Conservation (phyloP, 2,797 vertebrate genomes). For the Nyctalus aviator region DNA sequence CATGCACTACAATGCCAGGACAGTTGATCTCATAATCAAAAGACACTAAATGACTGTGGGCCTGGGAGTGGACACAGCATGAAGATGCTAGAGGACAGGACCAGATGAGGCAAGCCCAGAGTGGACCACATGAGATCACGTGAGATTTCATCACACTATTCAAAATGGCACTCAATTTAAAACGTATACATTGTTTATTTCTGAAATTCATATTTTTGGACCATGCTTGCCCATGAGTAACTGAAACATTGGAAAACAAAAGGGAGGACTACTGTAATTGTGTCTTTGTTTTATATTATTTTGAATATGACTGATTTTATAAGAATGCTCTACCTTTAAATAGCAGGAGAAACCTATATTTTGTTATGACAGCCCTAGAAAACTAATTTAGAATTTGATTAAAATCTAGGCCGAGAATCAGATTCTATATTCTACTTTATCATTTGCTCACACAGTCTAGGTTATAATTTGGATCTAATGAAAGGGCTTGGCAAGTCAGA, state of each 20-base stretch:
- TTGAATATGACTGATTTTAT: background rate
- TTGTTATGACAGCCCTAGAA: background rate
- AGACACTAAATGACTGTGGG: background rate
- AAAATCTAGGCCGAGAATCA: background rate
- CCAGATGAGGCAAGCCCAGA: too few relatives aligned
- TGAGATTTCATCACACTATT: background rate
- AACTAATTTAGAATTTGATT: background rate
- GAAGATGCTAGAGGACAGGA: background rate
- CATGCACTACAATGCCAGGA: background rate
- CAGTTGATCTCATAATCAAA: background rate
- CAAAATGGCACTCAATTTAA: background rate
- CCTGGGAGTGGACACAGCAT: accelerated
- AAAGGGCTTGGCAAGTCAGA: background rate
- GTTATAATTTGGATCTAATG: background rate
- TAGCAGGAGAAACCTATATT: background rate
- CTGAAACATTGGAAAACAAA: background rate
- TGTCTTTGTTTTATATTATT: background rate
- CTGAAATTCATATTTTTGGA: background rate
- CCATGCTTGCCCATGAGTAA: background rate
- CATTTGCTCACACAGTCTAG: background rate
- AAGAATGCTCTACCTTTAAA: background rate
- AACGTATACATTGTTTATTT: background rate
- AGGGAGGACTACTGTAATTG: background rate
- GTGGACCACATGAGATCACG: background rate
- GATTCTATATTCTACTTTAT: background rate